These are phyloP conservation scores for Entelurus aequoreus DNA, from an alignment of 2,113 vertebrate genomes.

Conservation along the genomic window DNA sequence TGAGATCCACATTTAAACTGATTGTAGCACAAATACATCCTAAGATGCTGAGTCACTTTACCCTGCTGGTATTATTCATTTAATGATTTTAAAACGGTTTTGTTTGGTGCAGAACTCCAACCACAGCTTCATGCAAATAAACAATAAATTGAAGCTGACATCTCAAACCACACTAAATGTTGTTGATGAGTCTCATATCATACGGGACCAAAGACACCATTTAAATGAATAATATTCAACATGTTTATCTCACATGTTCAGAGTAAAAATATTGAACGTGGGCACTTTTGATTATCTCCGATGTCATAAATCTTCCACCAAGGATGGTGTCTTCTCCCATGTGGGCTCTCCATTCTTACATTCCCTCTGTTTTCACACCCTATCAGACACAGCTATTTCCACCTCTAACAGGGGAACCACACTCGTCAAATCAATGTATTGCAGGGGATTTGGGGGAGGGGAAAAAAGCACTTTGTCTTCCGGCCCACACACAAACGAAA, in stretches of 20 bases:
- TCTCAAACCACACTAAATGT: neutral
- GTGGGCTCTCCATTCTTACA: constrained; percentile 29
- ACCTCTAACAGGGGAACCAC: constrained; percentile 19
- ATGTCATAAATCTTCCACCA: constrained; percentile 27
- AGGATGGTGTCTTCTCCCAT: constrained; percentile 16
- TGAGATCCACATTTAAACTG: neutral
- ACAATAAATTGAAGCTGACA: neutral
- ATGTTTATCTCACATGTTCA: constrained; percentile 4
- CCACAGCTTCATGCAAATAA: neutral
- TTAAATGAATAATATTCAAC: neutral
- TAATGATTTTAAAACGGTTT: neutral
- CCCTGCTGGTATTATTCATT: constrained; percentile 13
- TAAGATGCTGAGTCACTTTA: constrained; percentile 33
- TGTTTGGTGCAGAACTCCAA: neutral
- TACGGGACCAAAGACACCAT: neutral
- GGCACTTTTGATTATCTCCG: constrained; percentile 19
- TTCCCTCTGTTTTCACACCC: constrained; percentile 53
- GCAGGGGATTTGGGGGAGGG: constrained; percentile 14
- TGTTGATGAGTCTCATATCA: too few relatives aligned
- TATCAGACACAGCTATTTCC: constrained; percentile 54
- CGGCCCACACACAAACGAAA: constrained; percentile 13
- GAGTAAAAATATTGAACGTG: neutral
- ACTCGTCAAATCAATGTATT: constrained; percentile 44
- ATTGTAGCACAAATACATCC: constrained; percentile 1
- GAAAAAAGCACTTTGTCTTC: constrained; percentile 16